Evolutionary conservation across 2,797 vertebrate species (phyloP), one percentile per base, ranked within the genome.

Genomic region (Sebastes nivosus): DNA sequence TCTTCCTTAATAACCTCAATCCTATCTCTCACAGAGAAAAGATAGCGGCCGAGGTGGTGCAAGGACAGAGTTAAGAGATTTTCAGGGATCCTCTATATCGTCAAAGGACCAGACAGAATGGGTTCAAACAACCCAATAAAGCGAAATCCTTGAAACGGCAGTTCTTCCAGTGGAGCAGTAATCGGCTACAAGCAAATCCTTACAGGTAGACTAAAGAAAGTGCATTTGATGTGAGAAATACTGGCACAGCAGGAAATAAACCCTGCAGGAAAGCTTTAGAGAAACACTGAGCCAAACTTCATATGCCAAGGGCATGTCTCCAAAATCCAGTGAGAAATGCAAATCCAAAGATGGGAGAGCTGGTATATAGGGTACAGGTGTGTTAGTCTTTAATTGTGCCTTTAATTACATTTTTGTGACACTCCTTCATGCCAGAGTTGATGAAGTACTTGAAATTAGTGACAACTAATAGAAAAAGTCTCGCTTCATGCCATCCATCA

Each of bases 181-280:
- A 93, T 88, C 54, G 25, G 61, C 77, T 64, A 72, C 60, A 73
- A 75, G 79, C 25, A 74, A 86, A 88, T 91, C 88, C 83, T 73
- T 71, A 86, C 83, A 73, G 79, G 74, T 83, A 42, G 83, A 77
- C 78, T 77, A 27, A 72, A 66, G 64, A 55, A 81, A 76, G 69
- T 75, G 71, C 22, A 80, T 85, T 90, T 80, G 63, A 89, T 77
- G 75, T 63, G 64, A 83, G 66, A 72, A 86, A 82, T 52, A 75
- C 54, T 77, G 79, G 32, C 25, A 3, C 50, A 77, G 81, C 66
- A 60, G 80, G 76, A 82, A 77, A 82, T 84, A 81, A 72, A 81
- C 60, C 76, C 80, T 67, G 59, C 50, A 67, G 83, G 38, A 88
- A 82, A 80, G 69, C 52, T 84, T 87, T 79, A 67, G 71, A 82